A percentile compares a stretch with the other conserved stretches of the same genome.
phyloP scores from a whole-genome alignment of 2,113 vertebrate species.

The Eonycteris spelaea region DNA sequence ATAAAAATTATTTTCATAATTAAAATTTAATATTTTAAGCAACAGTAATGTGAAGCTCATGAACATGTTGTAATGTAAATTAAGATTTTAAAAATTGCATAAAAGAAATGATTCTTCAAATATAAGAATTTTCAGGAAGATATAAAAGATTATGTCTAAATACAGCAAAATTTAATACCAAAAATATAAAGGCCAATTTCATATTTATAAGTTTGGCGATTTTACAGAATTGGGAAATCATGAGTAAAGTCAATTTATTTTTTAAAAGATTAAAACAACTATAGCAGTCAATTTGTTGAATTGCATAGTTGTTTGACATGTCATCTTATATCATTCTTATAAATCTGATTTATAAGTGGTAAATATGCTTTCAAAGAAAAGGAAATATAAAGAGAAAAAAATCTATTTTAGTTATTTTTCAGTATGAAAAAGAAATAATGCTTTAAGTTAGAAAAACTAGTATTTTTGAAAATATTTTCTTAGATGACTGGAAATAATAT shows the following conservation, averaged over 20 bases:
- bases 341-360: background rate
- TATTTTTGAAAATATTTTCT: constrained; percentile 22
- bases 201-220: background rate
- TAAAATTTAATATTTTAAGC: background rate
- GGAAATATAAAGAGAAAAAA: background rate
- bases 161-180: background rate
- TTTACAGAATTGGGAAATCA: background rate
- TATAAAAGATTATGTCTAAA: background rate
- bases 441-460: constrained; percentile 1
- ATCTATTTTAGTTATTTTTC: background rate
- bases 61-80: background rate
- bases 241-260: background rate
- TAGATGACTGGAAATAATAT: background rate
- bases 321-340: background rate
- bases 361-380: background rate
- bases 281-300: background rate
- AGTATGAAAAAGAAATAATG: background rate
- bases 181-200: background rate
- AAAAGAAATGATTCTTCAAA: background rate
- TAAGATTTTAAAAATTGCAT: background rate
- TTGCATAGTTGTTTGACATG: background rate
- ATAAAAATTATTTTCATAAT: constrained; percentile 9
- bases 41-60: background rate
- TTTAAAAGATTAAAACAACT: background rate
- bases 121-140: background rate